Evolutionary conservation across 2,888 invertebrate species (phyloP), one percentile per base, ranked within the genome.

Genomic region (Silvanus unidentatus): DNA sequence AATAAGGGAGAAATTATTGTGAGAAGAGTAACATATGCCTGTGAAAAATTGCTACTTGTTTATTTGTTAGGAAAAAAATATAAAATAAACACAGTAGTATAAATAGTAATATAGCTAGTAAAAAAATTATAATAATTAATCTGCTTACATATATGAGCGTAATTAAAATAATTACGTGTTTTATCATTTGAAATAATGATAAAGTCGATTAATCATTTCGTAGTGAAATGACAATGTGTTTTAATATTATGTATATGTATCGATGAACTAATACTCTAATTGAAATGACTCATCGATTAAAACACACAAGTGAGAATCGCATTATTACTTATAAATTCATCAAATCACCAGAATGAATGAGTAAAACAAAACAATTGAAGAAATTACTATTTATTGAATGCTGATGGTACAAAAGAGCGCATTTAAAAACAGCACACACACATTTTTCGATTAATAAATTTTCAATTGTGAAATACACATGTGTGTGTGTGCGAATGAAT

Each of bases 201-300:
- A 37, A 37, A 37, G 37, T 37, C 37, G 37, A 55, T 55, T 53
- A 54, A 55, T 55, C 52, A 55, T 51, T 53, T 53, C 48, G 51
- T 50, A 47, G 45, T 46, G 44, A 49, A 45, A 53, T 58, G 56
- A 47, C 44, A 59, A 60, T 60, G 55, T 59, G 53, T 53, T 55
- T 60, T 63, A 64, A 64, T 60, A 58, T 61, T 61, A 60, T 61
- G n/a, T 32, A 63, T 60, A 64, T 62, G 60, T 66, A 66, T 66
- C 65, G 66, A 66, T 66, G 66, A 66, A 64, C 62, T 66, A 66
- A 66, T 59, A 56, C 56, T 55, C 58, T 63, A 63, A 63, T 63
- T 60, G 58, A 51, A 51, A 55, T 62, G 62, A 61, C 53, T 62
- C 62, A 62, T 59, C 57, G 57, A 60, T 58, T 58, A 54, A 54